Base-by-base conservation (phyloP, 2,888 invertebrate species). In the Aporophyla lueneburgensis region DNA sequence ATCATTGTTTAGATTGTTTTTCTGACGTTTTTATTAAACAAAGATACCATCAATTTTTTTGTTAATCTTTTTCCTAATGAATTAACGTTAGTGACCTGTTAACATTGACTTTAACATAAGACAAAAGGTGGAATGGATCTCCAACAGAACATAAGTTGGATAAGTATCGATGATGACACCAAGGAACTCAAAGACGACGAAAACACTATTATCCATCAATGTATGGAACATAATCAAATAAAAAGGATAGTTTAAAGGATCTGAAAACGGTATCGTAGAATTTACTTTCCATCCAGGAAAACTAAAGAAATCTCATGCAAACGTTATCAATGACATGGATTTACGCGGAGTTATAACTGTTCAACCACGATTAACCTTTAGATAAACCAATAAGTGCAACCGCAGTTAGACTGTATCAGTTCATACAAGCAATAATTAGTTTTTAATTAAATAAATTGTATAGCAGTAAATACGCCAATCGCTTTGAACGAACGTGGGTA, bases 401-500 rank as follows among this genome's bases (percentile, higher is more conserved):
- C 3, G 16, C 24, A 54, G 33, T n/a, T 12, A 21, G 14, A 62
- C 61, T 58, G 9, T 56, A 78, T 62, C 63, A 71, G 24, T 79
- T 12, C 12, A 51, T 43, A 62, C 40, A 54, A 2, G 14, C 70
- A 58, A 83, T 78, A 62, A 54, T 84, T 59, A 58, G 61, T 81
- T 80, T 70, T 67, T 66, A 80, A 85, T 69, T 74, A 54, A 81
- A 70, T 85, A 74, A 73, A 80, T 74, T 84, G 81, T 73, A 24
- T 54, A 74, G 81, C 74, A 81, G 56, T 62, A 73, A 56, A 72
- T 40, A 66, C 58, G 76, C n/a, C 33, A 85, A 85, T 81, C 85
- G 58, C 53, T 54, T 51, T 70, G 54, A 71, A 71, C 71, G 85
- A 82, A 85, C 81, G 81, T 85, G 82, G 71, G 77, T 67, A 86